Percentiles rank a stretch among this genome's conserved stretches.
These are phyloP conservation scores for Nesometra sesokonis DNA, from an alignment of 35 echinoderm and acorn worm species.

Conservation along the genomic window DNA sequence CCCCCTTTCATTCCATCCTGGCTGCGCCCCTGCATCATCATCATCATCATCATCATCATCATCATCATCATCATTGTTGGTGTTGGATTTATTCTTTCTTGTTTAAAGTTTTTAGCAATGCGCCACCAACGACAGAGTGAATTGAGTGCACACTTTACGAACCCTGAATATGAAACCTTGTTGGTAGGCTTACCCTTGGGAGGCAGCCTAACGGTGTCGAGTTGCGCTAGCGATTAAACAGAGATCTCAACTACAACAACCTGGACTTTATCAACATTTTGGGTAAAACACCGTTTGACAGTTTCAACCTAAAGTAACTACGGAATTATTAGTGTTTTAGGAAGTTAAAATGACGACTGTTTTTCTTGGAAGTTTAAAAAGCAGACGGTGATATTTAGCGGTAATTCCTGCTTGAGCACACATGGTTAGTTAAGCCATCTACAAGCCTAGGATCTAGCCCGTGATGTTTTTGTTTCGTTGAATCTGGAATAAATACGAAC, in stretches of 20 bases:
- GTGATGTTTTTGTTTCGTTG: neutral
- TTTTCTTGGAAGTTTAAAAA: neutral
- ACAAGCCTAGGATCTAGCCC: neutral
- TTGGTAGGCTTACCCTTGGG: neutral
- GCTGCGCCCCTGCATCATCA: no score
- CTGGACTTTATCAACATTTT: neutral
- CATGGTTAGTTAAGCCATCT: neutral
- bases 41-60: no score
- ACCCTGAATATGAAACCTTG: neutral
- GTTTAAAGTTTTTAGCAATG: neutral
- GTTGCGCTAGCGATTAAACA: neutral
- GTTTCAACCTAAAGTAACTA: neutral
- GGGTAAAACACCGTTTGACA: neutral
- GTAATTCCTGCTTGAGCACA: neutral
- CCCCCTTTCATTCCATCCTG: no score
- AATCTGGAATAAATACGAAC: neutral
- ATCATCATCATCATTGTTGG: no score
- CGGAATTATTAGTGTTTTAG: neutral
- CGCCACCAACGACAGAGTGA: neutral
- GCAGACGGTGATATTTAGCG: neutral
- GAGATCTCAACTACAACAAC: neutral
- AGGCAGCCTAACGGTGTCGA: neutral
- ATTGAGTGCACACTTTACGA: neutral
- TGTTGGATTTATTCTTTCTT: no score
- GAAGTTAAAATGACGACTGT: neutral